Conservation (phyloP, 2,113 vertebrate genomes). For the Sinosuthora webbiana region DNA sequence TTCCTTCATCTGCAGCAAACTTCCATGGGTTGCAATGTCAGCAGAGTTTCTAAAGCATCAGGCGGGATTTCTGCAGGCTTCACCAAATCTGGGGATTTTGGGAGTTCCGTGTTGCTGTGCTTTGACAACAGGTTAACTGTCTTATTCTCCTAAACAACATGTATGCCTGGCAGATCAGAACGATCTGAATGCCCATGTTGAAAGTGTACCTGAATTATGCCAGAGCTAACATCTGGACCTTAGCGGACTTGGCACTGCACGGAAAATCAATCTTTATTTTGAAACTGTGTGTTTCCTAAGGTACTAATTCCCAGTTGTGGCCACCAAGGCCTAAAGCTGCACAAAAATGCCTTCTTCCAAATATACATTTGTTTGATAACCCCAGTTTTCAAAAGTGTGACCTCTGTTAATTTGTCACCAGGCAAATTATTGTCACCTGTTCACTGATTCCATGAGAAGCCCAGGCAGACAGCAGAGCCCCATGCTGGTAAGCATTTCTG, state of each 20-base stretch:
- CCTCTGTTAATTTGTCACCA: conserved; percentile 62
- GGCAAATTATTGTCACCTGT: conserved; percentile 47
- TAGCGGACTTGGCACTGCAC: not conserved
- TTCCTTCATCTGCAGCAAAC: not conserved
- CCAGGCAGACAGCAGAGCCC: conserved; percentile 14
- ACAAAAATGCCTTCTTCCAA: conserved; percentile 16
- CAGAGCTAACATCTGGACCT: conserved; percentile 28
- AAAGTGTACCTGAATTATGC: not conserved
- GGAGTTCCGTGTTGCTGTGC: not conserved
- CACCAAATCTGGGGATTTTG: not conserved
- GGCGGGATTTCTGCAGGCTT: not conserved
- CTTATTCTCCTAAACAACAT: not conserved
- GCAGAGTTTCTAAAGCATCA: not conserved
- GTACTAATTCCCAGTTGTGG: not conserved
- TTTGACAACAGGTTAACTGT: not conserved
- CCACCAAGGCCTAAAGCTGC: not conserved
- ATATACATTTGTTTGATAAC: conserved; percentile 11
- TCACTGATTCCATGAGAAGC: conserved; percentile 35
- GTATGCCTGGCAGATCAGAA: not conserved
- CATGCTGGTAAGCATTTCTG: conserved; percentile 33
- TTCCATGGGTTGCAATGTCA: not conserved
- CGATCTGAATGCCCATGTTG: not conserved
- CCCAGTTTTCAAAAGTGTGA: conserved; percentile 34
- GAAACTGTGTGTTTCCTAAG: not conserved
- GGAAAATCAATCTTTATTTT: conserved; percentile 34